phyloP scores from a whole-genome alignment of 2,888 invertebrate genomes.

The Coenonympha glycerion region DNA sequence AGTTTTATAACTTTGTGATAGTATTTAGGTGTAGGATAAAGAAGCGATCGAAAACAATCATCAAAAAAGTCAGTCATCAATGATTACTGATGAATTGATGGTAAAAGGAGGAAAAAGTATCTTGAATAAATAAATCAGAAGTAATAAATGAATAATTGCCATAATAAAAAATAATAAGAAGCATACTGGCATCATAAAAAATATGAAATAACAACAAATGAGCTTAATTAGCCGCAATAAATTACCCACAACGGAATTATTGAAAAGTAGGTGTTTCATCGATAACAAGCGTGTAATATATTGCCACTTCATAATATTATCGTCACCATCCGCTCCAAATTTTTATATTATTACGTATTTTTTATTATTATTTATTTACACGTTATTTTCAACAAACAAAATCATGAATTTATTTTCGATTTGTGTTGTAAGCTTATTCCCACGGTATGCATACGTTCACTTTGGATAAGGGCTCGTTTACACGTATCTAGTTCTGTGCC shows the following conservation, averaged over 20 bases:
- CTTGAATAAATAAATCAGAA: too few species aligned
- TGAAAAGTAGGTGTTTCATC: background rate
- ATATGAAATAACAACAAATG: too few species aligned
- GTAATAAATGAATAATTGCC: too few species aligned
- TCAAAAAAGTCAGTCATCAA: too few species aligned
- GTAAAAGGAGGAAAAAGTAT: too few species aligned
- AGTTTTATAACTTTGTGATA: too few species aligned
- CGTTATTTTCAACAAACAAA: conserved; percentile 22
- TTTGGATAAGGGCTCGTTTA: conserved; percentile 12
- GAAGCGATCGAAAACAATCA: too few species aligned
- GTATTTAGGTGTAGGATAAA: too few species aligned
- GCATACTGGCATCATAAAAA: background rate
- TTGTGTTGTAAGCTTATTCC: conserved; percentile 17
- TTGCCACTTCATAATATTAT: conserved; percentile 7
- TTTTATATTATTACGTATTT: conserved; percentile 2
- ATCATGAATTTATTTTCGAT: conserved; percentile 9
- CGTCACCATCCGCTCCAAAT: conserved; percentile 17
- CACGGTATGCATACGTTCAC: conserved; percentile 23
- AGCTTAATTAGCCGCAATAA: background rate
- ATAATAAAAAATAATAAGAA: too few species aligned
- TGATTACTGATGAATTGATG: too few species aligned
- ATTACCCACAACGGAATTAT: background rate
- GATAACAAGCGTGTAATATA: conserved; percentile 1
- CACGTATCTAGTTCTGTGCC: conserved; percentile 1
- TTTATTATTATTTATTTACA: conserved; percentile 22